Percentiles rank a stretch among this genome's conserved stretches.
Evolutionary conservation across 2,888 invertebrate genomes (phyloP).

Genomic region (Tholera decimalis): DNA sequence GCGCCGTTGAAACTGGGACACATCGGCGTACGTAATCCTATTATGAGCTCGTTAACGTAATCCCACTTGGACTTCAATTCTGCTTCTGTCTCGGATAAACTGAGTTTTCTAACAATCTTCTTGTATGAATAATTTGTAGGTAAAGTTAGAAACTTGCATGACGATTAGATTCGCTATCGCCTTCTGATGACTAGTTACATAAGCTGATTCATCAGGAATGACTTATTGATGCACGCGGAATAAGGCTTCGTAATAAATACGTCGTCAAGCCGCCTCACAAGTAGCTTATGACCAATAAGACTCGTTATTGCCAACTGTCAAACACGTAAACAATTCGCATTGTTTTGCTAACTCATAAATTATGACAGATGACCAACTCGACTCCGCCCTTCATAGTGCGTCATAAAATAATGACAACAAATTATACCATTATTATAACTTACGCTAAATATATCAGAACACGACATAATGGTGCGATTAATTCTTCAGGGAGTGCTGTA

Average conservation of each 20-base stretch:
- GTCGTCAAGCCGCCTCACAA: conserved; percentile 70
- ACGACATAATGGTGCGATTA: conserved; percentile 63
- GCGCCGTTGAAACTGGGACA: conserved; percentile 83
- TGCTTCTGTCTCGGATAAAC: conserved; percentile 71
- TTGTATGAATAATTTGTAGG: conserved; percentile 31
- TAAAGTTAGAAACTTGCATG: conserved; percentile 27
- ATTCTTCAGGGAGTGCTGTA: conserved; percentile 47
- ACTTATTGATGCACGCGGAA: conserved; percentile 69
- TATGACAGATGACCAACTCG: conserved; percentile 75
- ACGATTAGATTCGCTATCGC: conserved; percentile 37
- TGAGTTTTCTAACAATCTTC: conserved; percentile 61
- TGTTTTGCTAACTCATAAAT: conserved; percentile 78
- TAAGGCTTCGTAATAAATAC: conserved; percentile 64
- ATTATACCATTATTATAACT: conserved; percentile 76
- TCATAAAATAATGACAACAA: conserved; percentile 81
- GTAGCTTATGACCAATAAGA: conserved; percentile 71
- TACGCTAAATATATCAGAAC: conserved; percentile 65
- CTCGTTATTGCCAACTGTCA: conserved; percentile 67
- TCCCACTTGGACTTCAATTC: conserved; percentile 81
- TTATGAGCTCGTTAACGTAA: conserved; percentile 89
- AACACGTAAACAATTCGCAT: conserved; percentile 66
- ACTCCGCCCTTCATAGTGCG: conserved; percentile 75
- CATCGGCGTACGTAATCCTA: conserved; percentile 87
- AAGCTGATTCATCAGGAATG: conserved; percentile 67
- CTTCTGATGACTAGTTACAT: conserved; percentile 39